Base-by-base conservation (phyloP, 1,140 invertebrate genomes). In the Zaprionus capensis region DNA sequence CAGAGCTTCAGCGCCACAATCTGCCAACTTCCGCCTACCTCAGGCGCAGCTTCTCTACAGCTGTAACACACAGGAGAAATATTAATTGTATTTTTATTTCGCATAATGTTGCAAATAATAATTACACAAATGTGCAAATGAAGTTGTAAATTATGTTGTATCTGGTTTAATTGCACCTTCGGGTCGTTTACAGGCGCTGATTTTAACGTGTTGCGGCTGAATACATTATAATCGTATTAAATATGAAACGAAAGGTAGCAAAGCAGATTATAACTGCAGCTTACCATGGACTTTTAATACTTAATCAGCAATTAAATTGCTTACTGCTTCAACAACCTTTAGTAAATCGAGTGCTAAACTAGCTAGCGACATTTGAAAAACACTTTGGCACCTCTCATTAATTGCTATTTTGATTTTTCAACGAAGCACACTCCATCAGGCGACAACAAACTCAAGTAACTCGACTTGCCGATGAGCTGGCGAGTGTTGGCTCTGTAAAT, bases 101-200 rank as follows among this genome's bases (percentile, higher is more conserved):
- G 72, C 84, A 90, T 91, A 86, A 91, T 91, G 91, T 77, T 78
- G 72, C 86, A 78, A 87, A 92, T 92, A 92, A 92, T 92, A 92
- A 92, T 92, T 92, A 91, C 86, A 76, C 91, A 81, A 92, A 92
- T 91, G 91, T 91, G 91, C 91, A 91, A 92, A 92, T 92, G 91
- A 92, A 92, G 90, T 90, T 91, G 90, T 91, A 91, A 91, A 91
- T 91, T 91, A 91, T 91, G 56, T 87, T 81, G 81, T 84, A 79
- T 88, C 84, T 90, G 81, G 69, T 88, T 90, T 90, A 84, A 88
- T 88, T 76, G 75, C 85, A 90, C 81, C 84, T 78, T 61, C 73
- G 85, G 81, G 78, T 64, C 38, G 56, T 68, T 65, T 53, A 20
- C 57, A 17, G 12, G 28, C 68, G 34, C 56, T 82, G 82, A 85